Conservation (phyloP, 2,888 invertebrate genomes). For the Cheilosia vernalis region DNA sequence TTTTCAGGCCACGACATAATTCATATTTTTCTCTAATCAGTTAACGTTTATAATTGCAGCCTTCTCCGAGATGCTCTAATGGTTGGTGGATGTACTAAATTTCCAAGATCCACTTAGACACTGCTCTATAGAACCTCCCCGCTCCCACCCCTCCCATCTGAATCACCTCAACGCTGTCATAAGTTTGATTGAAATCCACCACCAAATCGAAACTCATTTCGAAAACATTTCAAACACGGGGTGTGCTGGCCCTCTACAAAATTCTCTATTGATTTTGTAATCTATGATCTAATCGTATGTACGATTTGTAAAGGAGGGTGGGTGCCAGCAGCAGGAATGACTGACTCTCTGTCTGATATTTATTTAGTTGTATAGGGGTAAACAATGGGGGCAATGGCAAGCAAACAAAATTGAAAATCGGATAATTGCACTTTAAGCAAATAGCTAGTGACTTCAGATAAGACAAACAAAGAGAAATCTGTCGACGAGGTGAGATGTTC, state of each 20-base stretch:
- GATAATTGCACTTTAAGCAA: slow-evolving; percentile 73
- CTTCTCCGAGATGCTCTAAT: too few species aligned
- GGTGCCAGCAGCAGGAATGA: slow-evolving; percentile 21
- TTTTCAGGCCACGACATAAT: too few species aligned
- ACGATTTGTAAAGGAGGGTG: slow-evolving; percentile 22
- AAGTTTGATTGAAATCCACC: slow-evolving; percentile 17
- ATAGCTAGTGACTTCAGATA: slow-evolving; percentile 53
- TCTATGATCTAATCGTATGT: slow-evolving; percentile 65
- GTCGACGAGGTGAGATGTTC: slow-evolving; percentile 42
- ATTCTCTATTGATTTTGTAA: slow-evolving; percentile 66
- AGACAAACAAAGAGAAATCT: slow-evolving; percentile 38
- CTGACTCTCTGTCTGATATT: slow-evolving; percentile 9
- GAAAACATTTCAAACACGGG: slow-evolving; percentile 12
- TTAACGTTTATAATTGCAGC: too few species aligned
- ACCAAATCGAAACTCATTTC: slow-evolving; percentile 19
- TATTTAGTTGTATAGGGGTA: slow-evolving; percentile 27
- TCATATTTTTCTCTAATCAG: too few species aligned
- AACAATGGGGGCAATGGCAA: slow-evolving; percentile 48
- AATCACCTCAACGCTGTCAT: slow-evolving; percentile 20
- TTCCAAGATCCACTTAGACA: too few species aligned
- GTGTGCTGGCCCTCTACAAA: slow-evolving; percentile 40
- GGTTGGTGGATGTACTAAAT: too few species aligned
- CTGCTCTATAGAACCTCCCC: background rate
- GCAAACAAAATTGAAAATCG: slow-evolving; percentile 65
- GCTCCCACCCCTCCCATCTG: too few species aligned